These are phyloP conservation scores for Tamandua tetradactyla DNA, from an alignment of 2,797 vertebrate species.

Conservation along the genomic window DNA sequence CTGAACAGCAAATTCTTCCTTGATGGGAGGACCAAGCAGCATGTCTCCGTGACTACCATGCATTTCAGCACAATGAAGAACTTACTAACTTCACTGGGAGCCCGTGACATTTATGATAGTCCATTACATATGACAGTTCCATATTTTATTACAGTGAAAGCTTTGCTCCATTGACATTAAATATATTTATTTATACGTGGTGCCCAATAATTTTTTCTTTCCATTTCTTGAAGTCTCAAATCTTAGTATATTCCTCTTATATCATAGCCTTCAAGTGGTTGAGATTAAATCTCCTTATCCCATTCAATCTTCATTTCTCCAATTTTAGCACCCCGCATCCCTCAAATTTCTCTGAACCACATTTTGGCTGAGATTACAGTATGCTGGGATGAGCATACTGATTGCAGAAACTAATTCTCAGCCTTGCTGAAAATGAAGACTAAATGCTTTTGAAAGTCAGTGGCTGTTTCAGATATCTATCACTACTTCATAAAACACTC, in stretches of 20 bases:
- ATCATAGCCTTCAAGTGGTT: not conserved
- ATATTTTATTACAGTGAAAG: not conserved
- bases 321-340: not conserved
- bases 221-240: conserved; percentile 19
- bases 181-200: not conserved
- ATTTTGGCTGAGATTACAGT: not conserved
- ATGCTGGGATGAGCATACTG: not conserved
- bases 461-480: not conserved
- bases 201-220: not conserved
- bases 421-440: not conserved
- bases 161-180: not conserved
- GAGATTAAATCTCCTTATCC: not conserved
- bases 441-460: not conserved
- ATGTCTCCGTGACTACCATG: not conserved
- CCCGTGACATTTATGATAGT: not conserved
- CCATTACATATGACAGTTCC: not conserved
- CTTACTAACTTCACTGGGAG: not conserved
- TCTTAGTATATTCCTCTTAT: not conserved
- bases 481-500: not conserved
- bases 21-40: not conserved
- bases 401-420: not conserved
- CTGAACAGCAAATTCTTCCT: not conserved
- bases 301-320: not conserved
- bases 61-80: not conserved
- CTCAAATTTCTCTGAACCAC: not conserved